These are phyloP conservation scores for Limenitis camilla DNA, from an alignment of 2,888 invertebrate species.

Conservation along the genomic window DNA sequence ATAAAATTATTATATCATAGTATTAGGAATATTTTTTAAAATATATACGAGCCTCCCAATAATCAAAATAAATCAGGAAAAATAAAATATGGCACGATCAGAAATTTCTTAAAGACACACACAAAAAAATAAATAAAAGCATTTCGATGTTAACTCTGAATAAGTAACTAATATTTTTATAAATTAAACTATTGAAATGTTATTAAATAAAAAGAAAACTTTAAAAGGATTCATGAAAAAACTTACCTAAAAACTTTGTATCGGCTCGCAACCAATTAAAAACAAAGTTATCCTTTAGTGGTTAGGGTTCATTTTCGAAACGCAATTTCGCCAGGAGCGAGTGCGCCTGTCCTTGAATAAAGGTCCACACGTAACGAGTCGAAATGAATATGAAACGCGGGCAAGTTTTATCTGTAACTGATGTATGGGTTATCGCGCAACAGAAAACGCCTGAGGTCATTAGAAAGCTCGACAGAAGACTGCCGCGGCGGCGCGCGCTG, in stretches of 20 bases:
- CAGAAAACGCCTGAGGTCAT: conserved; percentile 71
- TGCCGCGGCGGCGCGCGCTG: conserved; percentile 70
- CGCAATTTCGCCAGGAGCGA: conserved; percentile 32
- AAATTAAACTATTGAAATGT: neutral
- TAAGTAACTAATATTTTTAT: no score
- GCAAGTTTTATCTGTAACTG: conserved; percentile 46
- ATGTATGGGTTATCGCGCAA: conserved; percentile 51
- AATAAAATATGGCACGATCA: no score
- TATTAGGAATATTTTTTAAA: no score
- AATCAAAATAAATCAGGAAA: no score
- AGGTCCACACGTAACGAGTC: conserved; percentile 47
- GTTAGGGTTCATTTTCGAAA: conserved; percentile 62
- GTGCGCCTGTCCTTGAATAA: conserved; percentile 51
- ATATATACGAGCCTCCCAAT: no score
- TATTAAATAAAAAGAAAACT: neutral
- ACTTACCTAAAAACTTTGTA: conserved; percentile 41
- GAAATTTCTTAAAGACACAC: no score
- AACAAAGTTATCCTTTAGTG: conserved; percentile 50
- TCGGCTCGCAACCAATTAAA: conserved; percentile 53
- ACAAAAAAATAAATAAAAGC: no score
- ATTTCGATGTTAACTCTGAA: no score
- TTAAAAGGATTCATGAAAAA: conserved; percentile 7
- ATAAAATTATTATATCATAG: no score
- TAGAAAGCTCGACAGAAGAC: conserved; percentile 70
- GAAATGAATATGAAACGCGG: conserved; percentile 42